These are phyloP conservation scores for Diglossa cyanea DNA, from an alignment of 2,797 vertebrate genomes.

Conservation along the genomic window DNA sequence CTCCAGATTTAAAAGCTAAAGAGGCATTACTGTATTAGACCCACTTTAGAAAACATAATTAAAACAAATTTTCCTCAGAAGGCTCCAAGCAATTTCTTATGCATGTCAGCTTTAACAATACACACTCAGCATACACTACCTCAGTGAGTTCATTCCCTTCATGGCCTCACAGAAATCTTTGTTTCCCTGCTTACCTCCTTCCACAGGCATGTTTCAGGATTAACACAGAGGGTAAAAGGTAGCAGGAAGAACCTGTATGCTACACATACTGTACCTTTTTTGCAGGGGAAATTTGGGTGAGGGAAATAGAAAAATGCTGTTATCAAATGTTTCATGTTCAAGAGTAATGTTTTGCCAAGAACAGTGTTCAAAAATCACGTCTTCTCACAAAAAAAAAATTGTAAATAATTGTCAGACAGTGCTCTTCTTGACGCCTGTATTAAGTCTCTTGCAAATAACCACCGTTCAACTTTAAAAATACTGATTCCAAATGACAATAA, in stretches of 20 bases:
- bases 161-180: not conserved
- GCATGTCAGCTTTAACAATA: not conserved
- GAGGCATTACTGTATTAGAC: not conserved
- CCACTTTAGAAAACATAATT: not conserved
- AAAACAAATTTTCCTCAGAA: not conserved
- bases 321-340: not conserved
- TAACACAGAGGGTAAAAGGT: not conserved
- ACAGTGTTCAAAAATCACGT: not conserved
- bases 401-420: not conserved
- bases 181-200: not conserved
- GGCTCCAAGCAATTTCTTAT: not conserved
- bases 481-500: not conserved
- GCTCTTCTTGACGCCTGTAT: not conserved
- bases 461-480: not conserved
- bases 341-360: not conserved
- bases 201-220: not conserved
- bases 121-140: not conserved
- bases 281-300: not conserved
- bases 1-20: not conserved
- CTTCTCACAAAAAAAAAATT: accelerated
- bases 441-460: not conserved
- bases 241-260: not conserved
- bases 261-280: not conserved
- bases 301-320: not conserved
- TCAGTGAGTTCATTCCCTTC: not conserved